Conservation (phyloP, 1,140 invertebrate genomes). For the Panulirus ornatus region DNA sequence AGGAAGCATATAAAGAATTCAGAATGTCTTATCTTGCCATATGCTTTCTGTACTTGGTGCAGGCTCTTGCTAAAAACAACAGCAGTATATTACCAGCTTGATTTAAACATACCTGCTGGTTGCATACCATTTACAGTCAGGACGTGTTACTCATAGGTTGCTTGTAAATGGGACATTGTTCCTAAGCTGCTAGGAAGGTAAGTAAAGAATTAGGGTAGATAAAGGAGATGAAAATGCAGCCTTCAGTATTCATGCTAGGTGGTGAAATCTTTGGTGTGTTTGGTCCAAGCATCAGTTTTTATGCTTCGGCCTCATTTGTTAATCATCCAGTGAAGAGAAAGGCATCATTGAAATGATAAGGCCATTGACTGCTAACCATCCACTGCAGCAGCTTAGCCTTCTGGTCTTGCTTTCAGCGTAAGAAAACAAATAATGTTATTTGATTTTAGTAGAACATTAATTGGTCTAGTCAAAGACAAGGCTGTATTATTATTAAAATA, state of each 20-base stretch:
- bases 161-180: constrained; percentile 32
- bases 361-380: neutral
- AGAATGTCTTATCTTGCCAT: constrained; percentile 39
- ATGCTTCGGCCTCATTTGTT: neutral
- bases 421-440: too few species aligned
- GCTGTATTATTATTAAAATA: too few species aligned
- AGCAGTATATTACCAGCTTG: neutral
- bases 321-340: neutral
- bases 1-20: constrained; percentile 11
- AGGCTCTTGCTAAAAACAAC: constrained; percentile 23
- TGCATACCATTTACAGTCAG: constrained; percentile 31
- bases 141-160: constrained; percentile 10
- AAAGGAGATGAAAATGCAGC: neutral
- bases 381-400: neutral
- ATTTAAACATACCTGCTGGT: constrained; percentile 5
- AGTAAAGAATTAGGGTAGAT: constrained; percentile 4
- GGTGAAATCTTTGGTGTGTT: neutral
- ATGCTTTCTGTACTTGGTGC: constrained; percentile 9
- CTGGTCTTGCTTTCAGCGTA: too few species aligned
- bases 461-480: too few species aligned
- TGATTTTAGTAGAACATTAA: too few species aligned
- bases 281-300: neutral
- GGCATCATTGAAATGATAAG: neutral
- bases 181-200: constrained; percentile 29
- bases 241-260: neutral